Base-by-base conservation (phyloP, 2,797 vertebrate genomes). In the Nasua narica region DNA sequence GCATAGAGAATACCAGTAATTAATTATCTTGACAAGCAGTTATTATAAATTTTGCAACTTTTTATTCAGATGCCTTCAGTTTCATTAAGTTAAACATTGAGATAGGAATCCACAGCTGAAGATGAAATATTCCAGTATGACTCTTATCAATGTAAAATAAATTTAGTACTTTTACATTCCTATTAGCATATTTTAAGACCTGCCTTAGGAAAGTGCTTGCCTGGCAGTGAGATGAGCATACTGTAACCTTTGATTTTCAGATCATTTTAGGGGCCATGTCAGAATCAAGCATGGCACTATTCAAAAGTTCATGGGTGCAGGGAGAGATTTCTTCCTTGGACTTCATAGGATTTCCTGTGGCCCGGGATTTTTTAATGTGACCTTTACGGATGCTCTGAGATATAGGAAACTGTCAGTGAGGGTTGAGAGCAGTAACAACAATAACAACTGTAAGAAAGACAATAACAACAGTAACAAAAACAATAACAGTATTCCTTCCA, bases 31-130 rank as follows among this genome's bases (percentile, higher is more conserved):
- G 94, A 96, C 89, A 95, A 97, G 96, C 97, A 98, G 96, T 98
- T 98, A 97, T 97, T 98, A 98, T 89, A 98, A 97, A 98, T 97
- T 94, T 98, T 98, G 94, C 87, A 97, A 92, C 81, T 94, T 97
- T 97, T 98, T 98, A 98, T 97, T 95, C 92, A 96, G 97, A 93
- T 97, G 87, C 56, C 87, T 97, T 98, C 67, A 40, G 78, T 97
- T 98, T 98, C 93, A 97, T 97, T 98, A 98, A 98, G 98, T 98
- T 98, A 96, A 97, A 96, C 93, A 98, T 97, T 97, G 97, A 83
- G 37, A 96, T 97, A 96, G 95, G 52, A 79, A 97, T 97, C 58
- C 87, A 95, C 97, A 98, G 96, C 83, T 90, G 29, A 3, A 6
- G 35, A 94, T 90, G 92, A 85, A 85, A 91, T 96, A 84, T 46